Base-by-base conservation (phyloP, 2,888 invertebrate species). In the Hoplodrina blanda region DNA sequence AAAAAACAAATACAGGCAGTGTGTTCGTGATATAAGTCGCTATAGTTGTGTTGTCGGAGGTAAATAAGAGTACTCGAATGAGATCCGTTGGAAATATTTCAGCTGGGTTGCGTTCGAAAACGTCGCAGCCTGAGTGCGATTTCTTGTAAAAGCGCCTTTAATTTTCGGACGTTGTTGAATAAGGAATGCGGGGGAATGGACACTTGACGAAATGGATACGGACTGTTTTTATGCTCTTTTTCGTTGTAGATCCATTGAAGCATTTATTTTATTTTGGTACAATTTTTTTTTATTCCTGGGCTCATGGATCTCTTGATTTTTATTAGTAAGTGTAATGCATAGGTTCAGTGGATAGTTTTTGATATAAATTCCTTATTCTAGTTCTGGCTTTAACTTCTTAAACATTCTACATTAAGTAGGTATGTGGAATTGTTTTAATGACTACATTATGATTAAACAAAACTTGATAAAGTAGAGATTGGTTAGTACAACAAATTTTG, bases 91-190 rank as follows among this genome's bases (percentile, higher is more conserved):
- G 90, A 91, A 92, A 94, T 93, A 94, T 95, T 94, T 94, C 91
- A 92, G 93, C 69, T 84, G 81, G 85, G 82, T 81, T 78, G 83
- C 84, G 86, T 83, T 85, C 81, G 83, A 75, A 85, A 85, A 85
- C 88, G 88, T 86, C 88, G 89, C 83, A 75, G 85, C 72, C 88
- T 93, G 94, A 95, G 95, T 95, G 95, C 95, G 91, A 94, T 94
- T 93, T 94, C 95, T 95, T 95, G 95, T 95, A 94, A 89, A 87
- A 84, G 88, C 89, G 85, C 88, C 91, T 92, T 91, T 91, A 91
- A 92, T 92, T 93, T 92, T 94, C 91, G 94, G 95, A 92, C 94
- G 87, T 81, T 88, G 88, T 85, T 95, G 93, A 95, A 95, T 95
- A 95, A 95, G 93, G 94, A 93, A 95, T 95, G 94, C 89, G 89